A percentile compares a stretch with the other conserved stretches of the same genome.
These are phyloP conservation scores for Eurypyga helias DNA, from an alignment of 2,113 vertebrate species.

Conservation along the genomic window DNA sequence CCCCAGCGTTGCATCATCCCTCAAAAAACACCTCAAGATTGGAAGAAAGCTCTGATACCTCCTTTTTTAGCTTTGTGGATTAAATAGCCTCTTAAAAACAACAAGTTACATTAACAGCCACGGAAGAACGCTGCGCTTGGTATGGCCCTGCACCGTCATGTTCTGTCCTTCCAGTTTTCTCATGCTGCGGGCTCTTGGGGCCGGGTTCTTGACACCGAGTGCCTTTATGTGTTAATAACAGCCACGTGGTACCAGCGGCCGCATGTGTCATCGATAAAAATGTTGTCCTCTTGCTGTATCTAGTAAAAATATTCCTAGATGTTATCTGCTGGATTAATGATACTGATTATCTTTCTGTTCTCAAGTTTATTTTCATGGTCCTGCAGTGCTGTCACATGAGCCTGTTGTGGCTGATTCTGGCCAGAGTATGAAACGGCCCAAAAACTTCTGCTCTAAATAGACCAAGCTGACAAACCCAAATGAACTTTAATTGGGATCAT, in stretches of 20 bases:
- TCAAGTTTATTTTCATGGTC: not conserved
- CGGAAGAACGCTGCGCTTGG: not conserved
- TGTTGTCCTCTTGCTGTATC: not conserved
- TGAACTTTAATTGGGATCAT: not conserved
- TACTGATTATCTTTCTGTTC: not conserved
- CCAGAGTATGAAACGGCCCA: not conserved
- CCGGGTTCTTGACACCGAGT: not conserved
- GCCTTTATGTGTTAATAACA: not conserved
- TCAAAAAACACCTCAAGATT: not conserved
- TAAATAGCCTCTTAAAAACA: not conserved
- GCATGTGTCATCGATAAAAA: not conserved
- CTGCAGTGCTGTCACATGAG: not conserved
- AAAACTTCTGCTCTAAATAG: not conserved
- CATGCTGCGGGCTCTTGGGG: fast-evolving
- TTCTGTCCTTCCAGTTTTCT: not conserved
- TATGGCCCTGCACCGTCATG: fast-evolving
- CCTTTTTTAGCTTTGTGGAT: not conserved
- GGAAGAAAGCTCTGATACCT: not conserved
- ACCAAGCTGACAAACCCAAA: not conserved
- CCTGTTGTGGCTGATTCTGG: not conserved
- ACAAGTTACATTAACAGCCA: not conserved
- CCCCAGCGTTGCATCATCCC: not conserved
- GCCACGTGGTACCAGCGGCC: fast-evolving
- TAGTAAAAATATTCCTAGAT: not conserved
- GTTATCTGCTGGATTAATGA: not conserved